Conservation (phyloP, 2,113 vertebrate species). For the Callochromis pleurospilus region DNA sequence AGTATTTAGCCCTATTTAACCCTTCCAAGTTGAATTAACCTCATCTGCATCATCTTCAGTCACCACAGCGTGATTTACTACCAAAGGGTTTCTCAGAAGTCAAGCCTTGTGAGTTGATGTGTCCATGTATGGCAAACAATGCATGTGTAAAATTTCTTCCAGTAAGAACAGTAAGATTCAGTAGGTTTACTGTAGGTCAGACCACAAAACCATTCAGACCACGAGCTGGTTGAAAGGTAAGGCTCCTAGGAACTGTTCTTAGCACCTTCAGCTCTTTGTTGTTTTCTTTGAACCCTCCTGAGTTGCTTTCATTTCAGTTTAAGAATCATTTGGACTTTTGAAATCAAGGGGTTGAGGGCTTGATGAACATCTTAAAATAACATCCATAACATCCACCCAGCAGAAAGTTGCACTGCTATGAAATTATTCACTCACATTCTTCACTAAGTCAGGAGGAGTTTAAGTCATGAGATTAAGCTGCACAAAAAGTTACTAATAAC, state of each 20-base stretch:
- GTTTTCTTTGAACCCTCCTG: neutral
- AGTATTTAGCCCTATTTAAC: neutral
- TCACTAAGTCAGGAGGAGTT: neutral
- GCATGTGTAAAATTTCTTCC: neutral
- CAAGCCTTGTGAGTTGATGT: rapidly evolving
- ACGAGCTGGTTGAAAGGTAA: neutral
- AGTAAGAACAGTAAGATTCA: neutral
- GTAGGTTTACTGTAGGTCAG: neutral
- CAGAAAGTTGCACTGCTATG: neutral
- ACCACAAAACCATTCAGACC: neutral
- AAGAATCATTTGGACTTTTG: neutral
- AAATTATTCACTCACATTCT: neutral
- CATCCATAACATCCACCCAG: neutral
- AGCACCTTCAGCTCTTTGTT: neutral
- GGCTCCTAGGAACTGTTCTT: neutral
- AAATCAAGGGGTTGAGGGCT: rapidly evolving
- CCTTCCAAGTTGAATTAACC: neutral
- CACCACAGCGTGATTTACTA: neutral
- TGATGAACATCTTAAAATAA: neutral
- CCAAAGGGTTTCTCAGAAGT: neutral
- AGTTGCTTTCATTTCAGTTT: neutral
- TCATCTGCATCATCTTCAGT: neutral
- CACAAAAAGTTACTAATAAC: neutral
- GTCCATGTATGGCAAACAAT: neutral
- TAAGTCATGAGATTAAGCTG: neutral